These are phyloP conservation scores for Nemoura dubitans DNA, from an alignment of 2,888 invertebrate species.

Conservation along the genomic window DNA sequence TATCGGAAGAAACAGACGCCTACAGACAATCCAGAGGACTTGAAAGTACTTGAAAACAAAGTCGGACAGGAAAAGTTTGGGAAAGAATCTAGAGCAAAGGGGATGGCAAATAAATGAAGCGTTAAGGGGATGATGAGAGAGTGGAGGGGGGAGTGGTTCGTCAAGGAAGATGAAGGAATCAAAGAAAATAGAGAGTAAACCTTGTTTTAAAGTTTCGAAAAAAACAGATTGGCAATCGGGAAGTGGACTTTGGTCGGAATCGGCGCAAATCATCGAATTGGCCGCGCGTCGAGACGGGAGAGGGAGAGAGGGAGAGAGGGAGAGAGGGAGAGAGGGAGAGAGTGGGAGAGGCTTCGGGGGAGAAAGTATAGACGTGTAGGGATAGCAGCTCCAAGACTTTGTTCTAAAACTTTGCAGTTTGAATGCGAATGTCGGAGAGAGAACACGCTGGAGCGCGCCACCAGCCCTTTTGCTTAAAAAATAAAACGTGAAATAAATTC, in stretches of 20 bases:
- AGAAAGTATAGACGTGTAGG: constrained; percentile 16
- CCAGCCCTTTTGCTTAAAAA: constrained; percentile 38
- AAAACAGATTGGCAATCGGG: constrained; percentile 36
- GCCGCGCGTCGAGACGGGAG: constrained; percentile 21
- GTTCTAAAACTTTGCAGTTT: constrained; percentile 42
- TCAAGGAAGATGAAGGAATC: constrained; percentile 37
- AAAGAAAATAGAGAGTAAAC: constrained; percentile 29
- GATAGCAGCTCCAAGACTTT: constrained; percentile 22
- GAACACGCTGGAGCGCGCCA: constrained; percentile 13
- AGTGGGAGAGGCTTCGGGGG: background rate
- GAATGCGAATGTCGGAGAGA: constrained; percentile 34
- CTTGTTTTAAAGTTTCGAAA: constrained; percentile 36
- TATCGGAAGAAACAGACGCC: constrained; percentile 34
- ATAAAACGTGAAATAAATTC: constrained; percentile 34
- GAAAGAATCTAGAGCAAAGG: constrained; percentile 10
- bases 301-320: background rate
- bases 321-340: constrained; percentile 4
- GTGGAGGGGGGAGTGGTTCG: constrained; percentile 27
- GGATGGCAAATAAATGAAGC: constrained; percentile 32
- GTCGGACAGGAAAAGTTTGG: constrained; percentile 30
- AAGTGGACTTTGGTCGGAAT: constrained; percentile 37
- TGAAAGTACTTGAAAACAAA: constrained; percentile 34
- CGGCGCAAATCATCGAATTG: background rate
- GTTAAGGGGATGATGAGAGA: constrained; percentile 27
- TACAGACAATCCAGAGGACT: constrained; percentile 33